Evolutionary conservation across 2,113 vertebrate species (phyloP).

Genomic region (Gorsachius goisagi): DNA sequence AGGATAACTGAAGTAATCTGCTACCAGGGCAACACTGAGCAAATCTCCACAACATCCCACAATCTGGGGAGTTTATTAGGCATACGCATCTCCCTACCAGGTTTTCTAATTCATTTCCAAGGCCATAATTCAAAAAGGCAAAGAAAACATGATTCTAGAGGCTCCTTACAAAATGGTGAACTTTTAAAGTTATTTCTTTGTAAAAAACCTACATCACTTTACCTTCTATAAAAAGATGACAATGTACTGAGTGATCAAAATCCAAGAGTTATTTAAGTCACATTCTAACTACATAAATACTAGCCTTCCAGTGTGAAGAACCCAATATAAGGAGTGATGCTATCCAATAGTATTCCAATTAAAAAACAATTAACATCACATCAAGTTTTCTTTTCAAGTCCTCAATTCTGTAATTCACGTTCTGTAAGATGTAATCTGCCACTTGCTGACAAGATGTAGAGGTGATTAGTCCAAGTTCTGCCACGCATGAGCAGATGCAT

Average conservation of each 20-base stretch:
- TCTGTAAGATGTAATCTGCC: neutral
- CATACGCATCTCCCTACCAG: neutral
- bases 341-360: neutral
- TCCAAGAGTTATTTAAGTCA: neutral
- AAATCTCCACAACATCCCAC: neutral
- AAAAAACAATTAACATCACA: neutral
- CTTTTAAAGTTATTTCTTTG: neutral
- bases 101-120: neutral
- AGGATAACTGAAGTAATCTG: neutral
- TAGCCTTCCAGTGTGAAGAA: neutral
- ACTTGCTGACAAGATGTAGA: neutral
- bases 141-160: neutral
- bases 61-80: neutral
- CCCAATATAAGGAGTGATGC: neutral
- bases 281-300: neutral
- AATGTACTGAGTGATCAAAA: neutral
- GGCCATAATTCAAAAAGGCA: neutral
- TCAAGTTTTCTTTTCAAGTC: neutral
- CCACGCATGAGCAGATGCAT: neutral
- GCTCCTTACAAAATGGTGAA: neutral
- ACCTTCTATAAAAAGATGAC: neutral
- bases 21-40: neutral
- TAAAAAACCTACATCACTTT: rapidly evolving
- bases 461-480: neutral
- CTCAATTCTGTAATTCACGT: neutral